phyloP scores from a whole-genome alignment of 2,113 vertebrate species.

The Myotis davidii region DNA sequence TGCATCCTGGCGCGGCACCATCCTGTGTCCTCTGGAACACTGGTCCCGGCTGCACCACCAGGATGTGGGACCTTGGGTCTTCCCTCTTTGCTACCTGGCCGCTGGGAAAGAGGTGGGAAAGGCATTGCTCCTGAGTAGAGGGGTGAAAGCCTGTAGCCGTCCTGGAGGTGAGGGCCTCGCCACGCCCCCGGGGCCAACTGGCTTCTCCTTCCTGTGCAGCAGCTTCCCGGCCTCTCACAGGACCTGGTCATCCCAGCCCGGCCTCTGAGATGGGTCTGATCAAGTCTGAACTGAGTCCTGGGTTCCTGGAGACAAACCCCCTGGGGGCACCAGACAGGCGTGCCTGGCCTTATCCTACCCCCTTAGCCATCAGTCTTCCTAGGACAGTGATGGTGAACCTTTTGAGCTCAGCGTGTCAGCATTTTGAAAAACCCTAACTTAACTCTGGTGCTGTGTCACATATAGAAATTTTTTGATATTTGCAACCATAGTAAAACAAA shows the following conservation, averaged over 20 bases:
- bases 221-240: neutral
- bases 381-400: too few species aligned
- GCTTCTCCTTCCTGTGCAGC: neutral
- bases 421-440: too few species aligned
- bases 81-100: neutral
- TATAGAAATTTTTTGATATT: too few species aligned
- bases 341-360: neutral
- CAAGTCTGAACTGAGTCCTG: neutral
- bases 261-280: neutral
- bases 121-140: neutral
- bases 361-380: neutral
- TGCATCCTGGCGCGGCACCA: fast-evolving
- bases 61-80: neutral
- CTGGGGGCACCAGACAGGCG: fast-evolving
- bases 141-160: neutral
- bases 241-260: neutral
- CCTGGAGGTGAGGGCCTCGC: neutral
- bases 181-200: neutral
- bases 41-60: too few species aligned
- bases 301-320: neutral
- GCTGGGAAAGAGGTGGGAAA: neutral
- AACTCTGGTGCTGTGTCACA: too few species aligned
- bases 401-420: too few species aligned
- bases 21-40: neutral
- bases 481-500: too few species aligned